phyloP scores from a whole-genome alignment of 1,140 invertebrate species.

The Temnothorax curvispinosus region DNA sequence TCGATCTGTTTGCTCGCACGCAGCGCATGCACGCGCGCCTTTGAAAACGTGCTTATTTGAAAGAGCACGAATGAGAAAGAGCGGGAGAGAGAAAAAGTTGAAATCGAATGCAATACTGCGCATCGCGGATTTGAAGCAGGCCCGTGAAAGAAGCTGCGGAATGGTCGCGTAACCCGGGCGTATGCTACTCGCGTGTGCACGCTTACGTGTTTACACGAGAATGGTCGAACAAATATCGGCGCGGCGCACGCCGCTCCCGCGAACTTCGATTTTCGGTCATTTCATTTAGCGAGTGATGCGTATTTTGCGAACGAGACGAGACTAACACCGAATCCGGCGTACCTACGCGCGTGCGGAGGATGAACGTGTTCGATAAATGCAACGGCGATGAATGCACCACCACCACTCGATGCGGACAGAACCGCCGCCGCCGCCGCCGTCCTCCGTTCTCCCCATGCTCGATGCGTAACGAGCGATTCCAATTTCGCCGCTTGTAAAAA shows the following conservation, averaged over 20 bases:
- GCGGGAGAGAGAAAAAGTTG: background rate
- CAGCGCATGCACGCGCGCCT: constrained; percentile 3
- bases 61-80: background rate
- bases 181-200: background rate
- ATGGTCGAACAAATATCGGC: background rate
- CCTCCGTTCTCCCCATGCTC: background rate
- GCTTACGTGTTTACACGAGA: constrained; percentile 8
- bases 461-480: constrained; percentile 39
- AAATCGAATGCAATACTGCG: constrained; percentile 33
- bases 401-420: background rate
- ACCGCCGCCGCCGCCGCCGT: too few relatives aligned
- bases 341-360: constrained; percentile 4
- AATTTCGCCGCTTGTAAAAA: constrained; percentile 1
- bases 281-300: constrained; percentile 14
- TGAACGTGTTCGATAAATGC: constrained; percentile 41
- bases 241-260: background rate
- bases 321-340: background rate
- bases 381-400: constrained; percentile 25
- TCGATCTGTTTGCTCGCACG: constrained; percentile 44
- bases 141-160: constrained; percentile 1
- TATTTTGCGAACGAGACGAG: background rate
- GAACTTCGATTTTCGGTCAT: constrained; percentile 29
- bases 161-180: constrained; percentile 26
- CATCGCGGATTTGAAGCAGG: constrained; percentile 22
- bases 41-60: constrained; percentile 61